Evolutionary conservation across 2,113 vertebrate species (phyloP).

Genomic region (Taxidea taxus): DNA sequence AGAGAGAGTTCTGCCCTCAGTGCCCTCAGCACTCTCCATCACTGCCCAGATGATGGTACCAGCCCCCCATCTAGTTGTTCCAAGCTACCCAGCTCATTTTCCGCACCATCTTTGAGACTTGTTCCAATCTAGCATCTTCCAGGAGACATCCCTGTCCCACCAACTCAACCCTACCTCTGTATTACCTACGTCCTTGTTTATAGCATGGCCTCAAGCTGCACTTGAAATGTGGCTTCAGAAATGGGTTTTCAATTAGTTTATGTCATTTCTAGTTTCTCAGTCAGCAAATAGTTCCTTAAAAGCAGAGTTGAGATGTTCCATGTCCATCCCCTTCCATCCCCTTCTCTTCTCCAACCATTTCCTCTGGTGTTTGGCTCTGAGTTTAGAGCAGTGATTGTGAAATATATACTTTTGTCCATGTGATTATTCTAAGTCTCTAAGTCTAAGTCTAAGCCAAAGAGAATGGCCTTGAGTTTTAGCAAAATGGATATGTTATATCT

Average conservation of each 20-base stretch:
- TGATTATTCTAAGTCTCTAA: background rate
- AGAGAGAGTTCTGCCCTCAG: background rate
- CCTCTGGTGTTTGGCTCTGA: background rate
- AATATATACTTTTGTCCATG: background rate
- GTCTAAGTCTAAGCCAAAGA: background rate
- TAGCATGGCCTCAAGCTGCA: background rate
- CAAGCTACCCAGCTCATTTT: fast-evolving
- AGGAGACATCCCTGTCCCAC: background rate
- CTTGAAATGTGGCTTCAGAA: background rate
- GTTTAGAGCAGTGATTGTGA: background rate
- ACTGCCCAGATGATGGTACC: fast-evolving
- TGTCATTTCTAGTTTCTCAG: background rate
- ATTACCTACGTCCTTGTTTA: too few species aligned
- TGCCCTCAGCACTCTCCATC: background rate
- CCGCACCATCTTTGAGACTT: background rate
- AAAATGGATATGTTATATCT: background rate
- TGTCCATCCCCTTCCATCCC: background rate
- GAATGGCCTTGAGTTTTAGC: background rate
- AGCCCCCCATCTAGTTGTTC: fast-evolving
- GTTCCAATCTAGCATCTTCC: background rate
- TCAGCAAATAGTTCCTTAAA: background rate
- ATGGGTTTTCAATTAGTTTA: background rate
- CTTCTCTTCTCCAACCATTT: fast-evolving
- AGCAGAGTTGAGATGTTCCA: background rate
- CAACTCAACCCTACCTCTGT: background rate